Base-by-base conservation (phyloP, 2,888 invertebrate species). In the Eubasilissa splendida region DNA sequence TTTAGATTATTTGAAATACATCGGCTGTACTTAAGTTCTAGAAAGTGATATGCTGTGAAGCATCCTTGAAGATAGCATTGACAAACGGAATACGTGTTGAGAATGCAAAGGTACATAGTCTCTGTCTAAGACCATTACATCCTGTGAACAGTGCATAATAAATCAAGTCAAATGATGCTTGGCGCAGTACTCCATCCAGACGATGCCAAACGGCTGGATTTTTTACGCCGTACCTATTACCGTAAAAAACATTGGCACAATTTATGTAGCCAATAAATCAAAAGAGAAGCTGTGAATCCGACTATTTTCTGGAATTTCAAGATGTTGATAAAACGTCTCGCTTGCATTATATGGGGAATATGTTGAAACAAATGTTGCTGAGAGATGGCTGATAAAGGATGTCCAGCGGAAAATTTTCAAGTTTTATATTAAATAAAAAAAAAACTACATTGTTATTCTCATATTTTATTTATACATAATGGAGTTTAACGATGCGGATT, bases 1-100 rank as follows among this genome's bases (percentile, higher is more conserved):
- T 42, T 42, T 5, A 42, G 42, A 42, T 42, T 42, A 42, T 42
- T 42, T 42, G 42, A 42, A 42, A 42, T 7, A 42, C 42, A 42
- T 42, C 42, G 42, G 2, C 7, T 42, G 42, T 42, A 42, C 42
- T 42, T 42, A 42, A 42, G 42, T 42, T 7, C 42, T 42, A 7
- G 4, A 42, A 42, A 42, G 42, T 42, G 42, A 7, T 42, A 42
- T 7, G 42, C 7, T 42, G 4, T 42, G 42, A n/a, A 31, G 71
- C 71, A 54, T 73, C 71, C 71, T 70, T 70, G 70, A 70, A 70
- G 66, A 53, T 56, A 10, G 42, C 71, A 56, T 33, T 73, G 71
- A 73, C 56, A 73, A 56, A 31, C 54, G 11, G 56, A 73, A 8
- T 56, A 73, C 71, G 71, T 73, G 71, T 56, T 54, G 42, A 73